Percentiles rank a stretch among this genome's conserved stretches.
phyloP scores from a whole-genome alignment of 2,113 vertebrate species.

The Turnix velox region DNA sequence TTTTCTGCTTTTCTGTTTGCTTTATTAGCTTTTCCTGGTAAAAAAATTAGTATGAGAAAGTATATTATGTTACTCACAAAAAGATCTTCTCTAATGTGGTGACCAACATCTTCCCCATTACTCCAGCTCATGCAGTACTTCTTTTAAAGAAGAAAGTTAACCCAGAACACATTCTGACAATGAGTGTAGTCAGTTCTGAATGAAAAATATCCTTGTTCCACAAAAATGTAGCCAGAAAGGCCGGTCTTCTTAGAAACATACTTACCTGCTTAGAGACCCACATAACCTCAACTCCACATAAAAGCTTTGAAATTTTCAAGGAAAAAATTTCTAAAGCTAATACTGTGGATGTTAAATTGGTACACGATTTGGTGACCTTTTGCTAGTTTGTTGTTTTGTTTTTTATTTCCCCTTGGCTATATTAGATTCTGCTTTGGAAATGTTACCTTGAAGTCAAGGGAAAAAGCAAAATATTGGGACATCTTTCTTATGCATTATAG shows the following conservation, averaged over 20 bases:
- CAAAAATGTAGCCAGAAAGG: not conserved
- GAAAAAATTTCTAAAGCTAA: not conserved
- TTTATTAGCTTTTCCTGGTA: not conserved
- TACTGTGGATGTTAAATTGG: not conserved
- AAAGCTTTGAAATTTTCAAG: not conserved
- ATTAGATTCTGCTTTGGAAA: not conserved
- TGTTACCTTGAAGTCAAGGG: not conserved
- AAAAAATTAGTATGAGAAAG: not conserved
- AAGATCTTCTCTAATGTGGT: not conserved
- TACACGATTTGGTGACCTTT: not conserved
- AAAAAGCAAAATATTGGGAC: not conserved
- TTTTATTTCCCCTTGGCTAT: not conserved
- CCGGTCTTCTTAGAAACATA: too few species aligned
- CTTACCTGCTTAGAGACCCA: not conserved
- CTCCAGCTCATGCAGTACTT: not conserved
- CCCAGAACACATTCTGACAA: not conserved
- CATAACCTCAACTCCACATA: accelerated
- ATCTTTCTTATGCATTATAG: not conserved
- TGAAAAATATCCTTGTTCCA: not conserved
- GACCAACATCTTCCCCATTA: not conserved
- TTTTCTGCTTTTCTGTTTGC: not conserved
- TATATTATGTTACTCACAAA: not conserved
- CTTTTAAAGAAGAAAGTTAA: not conserved
- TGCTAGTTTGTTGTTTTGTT: not conserved
- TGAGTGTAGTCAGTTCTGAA: not conserved